These are phyloP conservation scores for Paracentrotus lividus DNA, from an alignment of 53 echinoderm and acorn worm species.

Conservation along the genomic window DNA sequence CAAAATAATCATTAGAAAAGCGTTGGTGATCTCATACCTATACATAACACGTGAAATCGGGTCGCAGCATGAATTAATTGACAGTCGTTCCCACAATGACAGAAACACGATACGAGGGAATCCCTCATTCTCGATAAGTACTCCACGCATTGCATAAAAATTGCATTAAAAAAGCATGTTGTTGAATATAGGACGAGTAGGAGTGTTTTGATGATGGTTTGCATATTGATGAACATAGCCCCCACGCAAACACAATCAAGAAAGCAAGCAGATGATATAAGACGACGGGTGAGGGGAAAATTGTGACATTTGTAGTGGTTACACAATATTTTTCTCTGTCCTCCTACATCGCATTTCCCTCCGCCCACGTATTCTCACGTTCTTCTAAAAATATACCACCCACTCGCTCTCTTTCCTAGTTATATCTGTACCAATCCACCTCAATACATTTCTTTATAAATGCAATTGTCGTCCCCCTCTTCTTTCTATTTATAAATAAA, in stretches of 20 bases:
- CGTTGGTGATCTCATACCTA: not conserved
- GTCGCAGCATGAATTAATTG: not conserved
- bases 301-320: not conserved
- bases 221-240: too few species aligned
- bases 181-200: not conserved
- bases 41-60: not conserved
- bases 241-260: slow-evolving; percentile 8
- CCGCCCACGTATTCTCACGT: not conserved
- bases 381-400: too few species aligned
- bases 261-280: not conserved
- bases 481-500: not conserved
- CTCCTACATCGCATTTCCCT: not conserved
- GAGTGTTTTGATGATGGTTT: not conserved
- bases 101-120: not conserved
- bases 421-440: too few species aligned
- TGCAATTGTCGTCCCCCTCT: not conserved
- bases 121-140: not conserved
- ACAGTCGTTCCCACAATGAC: not conserved
- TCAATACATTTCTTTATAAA: too few species aligned
- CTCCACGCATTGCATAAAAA: not conserved
- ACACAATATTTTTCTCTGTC: not conserved
- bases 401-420: not conserved
- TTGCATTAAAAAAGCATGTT: not conserved
- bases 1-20: too few species aligned
- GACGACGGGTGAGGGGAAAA: not conserved